These are phyloP conservation scores for Calosoma granatense DNA, from an alignment of 1,140 invertebrate genomes.

Conservation along the genomic window DNA sequence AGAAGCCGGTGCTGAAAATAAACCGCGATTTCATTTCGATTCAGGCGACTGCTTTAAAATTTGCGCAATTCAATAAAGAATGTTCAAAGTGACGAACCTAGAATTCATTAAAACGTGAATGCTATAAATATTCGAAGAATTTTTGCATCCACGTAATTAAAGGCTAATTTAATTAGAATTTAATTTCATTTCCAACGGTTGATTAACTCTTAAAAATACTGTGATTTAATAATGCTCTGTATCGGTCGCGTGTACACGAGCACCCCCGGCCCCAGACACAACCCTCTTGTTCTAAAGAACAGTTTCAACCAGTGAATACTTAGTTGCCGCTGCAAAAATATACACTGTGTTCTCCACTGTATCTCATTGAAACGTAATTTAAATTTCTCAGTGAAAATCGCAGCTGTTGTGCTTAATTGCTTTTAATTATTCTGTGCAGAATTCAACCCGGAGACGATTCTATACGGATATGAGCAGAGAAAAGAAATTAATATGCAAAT, in stretches of 20 bases:
- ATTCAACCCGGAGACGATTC: not conserved
- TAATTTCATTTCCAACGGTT: not conserved
- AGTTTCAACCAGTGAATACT: not conserved
- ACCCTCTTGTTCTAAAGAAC: too few species aligned
- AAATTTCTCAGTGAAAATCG: not conserved
- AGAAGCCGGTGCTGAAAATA: too few species aligned
- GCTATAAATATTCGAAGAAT: conserved; percentile 3
- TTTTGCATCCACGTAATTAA: not conserved
- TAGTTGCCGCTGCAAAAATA: not conserved
- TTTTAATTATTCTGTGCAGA: conserved; percentile 6
- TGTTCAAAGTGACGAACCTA: too few species aligned
- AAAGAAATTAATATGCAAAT: not conserved
- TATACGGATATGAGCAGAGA: not conserved
- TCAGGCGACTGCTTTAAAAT: too few species aligned
- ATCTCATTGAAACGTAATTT: not conserved
- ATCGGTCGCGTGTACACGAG: too few species aligned
- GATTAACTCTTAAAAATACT: conserved; percentile 7
- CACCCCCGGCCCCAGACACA: too few species aligned
- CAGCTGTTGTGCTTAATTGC: not conserved
- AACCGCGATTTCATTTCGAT: too few species aligned
- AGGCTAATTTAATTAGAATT: not conserved
- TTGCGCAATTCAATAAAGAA: too few species aligned
- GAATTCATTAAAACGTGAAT: not conserved
- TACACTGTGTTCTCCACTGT: not conserved
- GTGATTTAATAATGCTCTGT: not conserved